A percentile compares a stretch with the other conserved stretches of the same genome.
These are phyloP conservation scores for Cremastobaeus sp. DNA, from an alignment of 2,888 invertebrate species.

Conservation along the genomic window DNA sequence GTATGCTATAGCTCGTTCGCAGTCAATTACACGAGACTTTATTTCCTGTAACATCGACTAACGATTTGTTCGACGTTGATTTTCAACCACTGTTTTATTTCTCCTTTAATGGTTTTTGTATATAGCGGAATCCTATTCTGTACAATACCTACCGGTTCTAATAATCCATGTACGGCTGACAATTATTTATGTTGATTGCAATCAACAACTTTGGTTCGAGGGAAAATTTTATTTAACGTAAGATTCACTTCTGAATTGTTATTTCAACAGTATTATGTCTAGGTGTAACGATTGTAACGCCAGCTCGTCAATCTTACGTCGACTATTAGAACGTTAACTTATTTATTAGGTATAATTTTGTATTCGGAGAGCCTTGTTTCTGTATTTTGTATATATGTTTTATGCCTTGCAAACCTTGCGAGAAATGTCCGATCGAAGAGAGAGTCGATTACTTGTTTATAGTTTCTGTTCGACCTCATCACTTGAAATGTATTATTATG, in stretches of 20 bases:
- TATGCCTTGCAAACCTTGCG: conserved; percentile 28
- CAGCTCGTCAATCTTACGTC: conserved; percentile 1
- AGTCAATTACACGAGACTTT: conserved; percentile 36
- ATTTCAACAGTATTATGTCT: too few species aligned
- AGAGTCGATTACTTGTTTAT: not conserved
- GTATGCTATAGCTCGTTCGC: conserved; percentile 54
- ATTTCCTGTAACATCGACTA: not conserved
- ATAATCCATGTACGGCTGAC: not conserved
- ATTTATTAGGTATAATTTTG: conserved; percentile 31
- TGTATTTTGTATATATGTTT: conserved; percentile 50
- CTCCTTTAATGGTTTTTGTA: conserved; percentile 42
- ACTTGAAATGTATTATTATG: conserved; percentile 20
- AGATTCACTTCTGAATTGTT: too few species aligned
- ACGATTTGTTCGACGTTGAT: too few species aligned
- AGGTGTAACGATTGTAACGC: too few species aligned
- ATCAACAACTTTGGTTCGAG: too few species aligned
- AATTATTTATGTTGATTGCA: conserved; percentile 2
- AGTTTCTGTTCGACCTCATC: conserved; percentile 3
- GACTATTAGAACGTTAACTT: conserved; percentile 3
- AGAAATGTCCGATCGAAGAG: conserved; percentile 36
- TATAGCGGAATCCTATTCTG: conserved; percentile 22
- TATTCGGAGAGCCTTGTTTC: conserved; percentile 14
- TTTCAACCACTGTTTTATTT: not conserved
- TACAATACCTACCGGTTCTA: not conserved
- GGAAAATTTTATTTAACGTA: too few species aligned